Base-by-base conservation (phyloP, 2,113 vertebrate genomes). In the Labeo catla region DNA sequence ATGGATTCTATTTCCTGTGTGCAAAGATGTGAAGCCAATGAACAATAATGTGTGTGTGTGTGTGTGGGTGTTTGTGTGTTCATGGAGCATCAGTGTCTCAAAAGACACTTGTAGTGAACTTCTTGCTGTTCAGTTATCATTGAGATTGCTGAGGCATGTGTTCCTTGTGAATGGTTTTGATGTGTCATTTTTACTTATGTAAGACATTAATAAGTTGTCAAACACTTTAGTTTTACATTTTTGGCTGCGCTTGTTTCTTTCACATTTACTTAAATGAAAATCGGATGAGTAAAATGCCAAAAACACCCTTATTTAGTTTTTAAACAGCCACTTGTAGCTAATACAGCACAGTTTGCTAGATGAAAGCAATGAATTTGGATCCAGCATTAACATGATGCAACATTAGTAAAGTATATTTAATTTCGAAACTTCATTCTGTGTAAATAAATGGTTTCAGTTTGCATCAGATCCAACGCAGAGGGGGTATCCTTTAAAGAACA, bases 1-100 rank as follows among this genome's bases (percentile, higher is more conserved):
- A 57, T 81, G 39, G 19, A 49, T 84, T 63, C n/a, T 12, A 36
- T 82, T 89, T 87, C 23, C 81, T 70, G 34, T 86, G 76, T 89
- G 63, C 16, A 82, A 45, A 50, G 8, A 43, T 54, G 21, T 61
- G 68, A 70, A 61, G 61, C 72, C 59, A 85, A 79, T 73, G n/a
- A 86, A 86, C 73, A 50, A 19, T 52, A 47, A 4, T 36, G 63
- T 79, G 61, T 78, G 79, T 45, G 61, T 76, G 68, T 10, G 39
- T 43, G 63, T 28, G 73, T 34, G 13, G 12, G 28, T 12, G 68
- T 21, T 34, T 36, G 28, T 83, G 45, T 23, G 73, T 54, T 77
- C 34, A 34, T 77, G 76, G 49, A 54, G 49, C 49, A 52, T 76
- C 47, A 9, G n/a, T 79, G 65, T 34, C 70, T 84, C 59, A 78